Evolutionary conservation across 2,113 vertebrate genomes (phyloP).

Genomic region (Dicrurus megarhynchus): DNA sequence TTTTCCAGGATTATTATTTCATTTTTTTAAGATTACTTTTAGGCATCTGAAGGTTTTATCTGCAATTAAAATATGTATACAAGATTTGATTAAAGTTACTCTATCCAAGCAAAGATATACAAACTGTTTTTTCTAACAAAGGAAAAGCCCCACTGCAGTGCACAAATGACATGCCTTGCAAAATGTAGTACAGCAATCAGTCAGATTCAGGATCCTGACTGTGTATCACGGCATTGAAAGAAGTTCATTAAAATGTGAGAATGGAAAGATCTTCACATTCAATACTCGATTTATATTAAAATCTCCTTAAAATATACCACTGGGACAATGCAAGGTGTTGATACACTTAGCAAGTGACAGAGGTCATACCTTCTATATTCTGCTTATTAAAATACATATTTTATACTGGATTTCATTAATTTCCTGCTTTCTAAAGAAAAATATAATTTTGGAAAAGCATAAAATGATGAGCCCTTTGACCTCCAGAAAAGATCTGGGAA

Average conservation of each 20-base stretch:
- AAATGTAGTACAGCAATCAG: background rate
- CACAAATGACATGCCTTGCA: background rate
- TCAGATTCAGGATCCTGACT: background rate
- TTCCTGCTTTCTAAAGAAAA: slow-evolving; percentile 14
- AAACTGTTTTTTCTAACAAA: background rate
- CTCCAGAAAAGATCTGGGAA: background rate
- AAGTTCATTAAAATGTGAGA: slow-evolving; percentile 14
- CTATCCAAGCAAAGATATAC: background rate
- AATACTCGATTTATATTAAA: slow-evolving; percentile 5
- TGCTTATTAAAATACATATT: background rate
- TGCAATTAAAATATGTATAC: background rate
- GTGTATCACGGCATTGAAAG: background rate
- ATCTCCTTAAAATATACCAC: background rate
- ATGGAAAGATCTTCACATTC: background rate
- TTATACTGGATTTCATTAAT: slow-evolving; percentile 16
- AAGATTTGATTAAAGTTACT: background rate
- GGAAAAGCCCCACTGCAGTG: background rate
- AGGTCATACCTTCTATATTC: background rate
- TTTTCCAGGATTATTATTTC: slow-evolving; percentile 19
- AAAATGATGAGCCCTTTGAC: slow-evolving; percentile 4
- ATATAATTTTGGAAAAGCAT: background rate
- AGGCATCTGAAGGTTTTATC: background rate
- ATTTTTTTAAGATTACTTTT: background rate
- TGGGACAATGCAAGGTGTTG: background rate
- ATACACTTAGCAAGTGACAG: background rate